Evolutionary conservation across 2,113 vertebrate genomes (phyloP), one percentile per base, ranked within the genome.

Genomic region (Monarcha castaneiventris): DNA sequence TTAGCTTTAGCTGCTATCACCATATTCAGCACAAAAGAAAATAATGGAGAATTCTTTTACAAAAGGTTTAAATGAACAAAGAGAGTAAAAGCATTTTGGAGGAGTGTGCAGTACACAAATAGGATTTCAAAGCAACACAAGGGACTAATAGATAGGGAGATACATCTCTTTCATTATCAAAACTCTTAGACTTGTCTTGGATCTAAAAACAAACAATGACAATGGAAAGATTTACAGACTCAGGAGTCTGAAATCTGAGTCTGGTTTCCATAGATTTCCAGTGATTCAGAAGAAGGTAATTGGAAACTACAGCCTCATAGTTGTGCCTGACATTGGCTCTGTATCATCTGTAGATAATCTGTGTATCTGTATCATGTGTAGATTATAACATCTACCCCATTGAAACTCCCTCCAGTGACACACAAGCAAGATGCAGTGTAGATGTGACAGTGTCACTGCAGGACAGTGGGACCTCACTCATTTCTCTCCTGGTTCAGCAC

Each of bases 81-180:
- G 52, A 51, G 25, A 84, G 17, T 46, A 63, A 78, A 72, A 91
- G 14, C 1, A 3, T 82, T 84, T 85, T 55, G 55, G 46, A 75
- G 58, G 18, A 44, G 33, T n/a, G n/a, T 18, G 49, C 35, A 82
- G 67, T 49, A 23, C 46, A 52, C 48, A 68, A 84, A 66, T 37
- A 32, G 43, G 72, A 78, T 84, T 87, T 93, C 69, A 68, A 75
- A 94, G 64, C 61, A 95, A 59, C 33, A 13, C 43, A 56, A 78
- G 39, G 43, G 43, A 39, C 48, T 46, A 67, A 48, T 0, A 56
- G 54, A 56, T 76, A 44, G 7, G 39, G 58, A 91, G 56, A 71
- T 66, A 20, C 33, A 43, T 81, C 35, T 77, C 21, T 78, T 71
- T 46, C 52, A 51, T 82, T 89, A 91, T 52, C 23, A 22, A 55